Base-by-base conservation (phyloP, 2,888 invertebrate genomes). In the Esperia sulphurella region DNA sequence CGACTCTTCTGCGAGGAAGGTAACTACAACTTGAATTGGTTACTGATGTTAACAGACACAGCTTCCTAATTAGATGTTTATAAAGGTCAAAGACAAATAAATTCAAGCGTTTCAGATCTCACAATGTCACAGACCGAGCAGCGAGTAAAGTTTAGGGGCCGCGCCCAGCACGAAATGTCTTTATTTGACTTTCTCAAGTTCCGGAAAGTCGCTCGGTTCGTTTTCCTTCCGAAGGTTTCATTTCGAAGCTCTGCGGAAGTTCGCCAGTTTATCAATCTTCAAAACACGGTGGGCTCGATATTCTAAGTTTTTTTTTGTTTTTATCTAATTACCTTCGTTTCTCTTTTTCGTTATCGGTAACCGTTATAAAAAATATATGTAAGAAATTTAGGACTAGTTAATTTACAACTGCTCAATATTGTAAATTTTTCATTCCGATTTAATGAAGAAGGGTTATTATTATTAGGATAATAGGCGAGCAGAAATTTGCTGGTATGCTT, bases 121-220 rank as follows among this genome's bases (percentile, higher is more conserved):
- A 46, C 47, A 43, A 42, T 48, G 51, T 50, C 51, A 44, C 47
- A 48, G 13, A 14, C 8, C 21, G 21, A 40, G 40, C 14, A 14
- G 3, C 6, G 12, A 38, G 38, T 2, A 52, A 58, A 72, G 60
- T 63, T 70, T 65, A 58, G 45, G 58, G 64, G 55, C 53, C 57
- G 57, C 51, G 59, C 51, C 51, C 51, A 50, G 54, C 55, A 58
- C 63, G 58, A 65, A 73, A 65, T 61, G 60, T 65, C 71, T 73
- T 72, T 67, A 74, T 75, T 71, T 68, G 61, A 65, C 59, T 69
- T 63, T 63, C 55, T 59, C 53, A 64, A 68, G 61, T 69, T 58
- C 31, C 40, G 49, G 14, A 41, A 58, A 59, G 52, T 53, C 55
- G 53, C 54, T 56, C 55, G 48, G 53, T 54, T 56, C 55, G 48